Evolutionary conservation across 2,113 vertebrate genomes (phyloP), one percentile per base, ranked within the genome.

Genomic region (Manacus vitellinus): DNA sequence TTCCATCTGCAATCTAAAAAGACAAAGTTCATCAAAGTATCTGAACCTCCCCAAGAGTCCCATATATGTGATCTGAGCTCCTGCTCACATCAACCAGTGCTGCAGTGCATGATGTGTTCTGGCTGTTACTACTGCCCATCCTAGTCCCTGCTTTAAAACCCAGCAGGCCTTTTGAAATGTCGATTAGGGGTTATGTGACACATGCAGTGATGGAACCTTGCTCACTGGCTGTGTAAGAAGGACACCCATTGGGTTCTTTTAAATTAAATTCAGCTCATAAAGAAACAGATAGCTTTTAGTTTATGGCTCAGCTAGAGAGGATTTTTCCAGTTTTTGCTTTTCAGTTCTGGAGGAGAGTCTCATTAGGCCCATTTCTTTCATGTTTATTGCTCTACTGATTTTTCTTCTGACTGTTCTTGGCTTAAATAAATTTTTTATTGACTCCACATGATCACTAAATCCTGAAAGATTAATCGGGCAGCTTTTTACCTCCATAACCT

Each of bases 401-500:
- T 74, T 77, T 90, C 33, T 84, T 75, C 47, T 47, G 49, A 92
- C 31, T 68, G 17, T 85, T 78, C 51, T 70, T 68, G 37, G 51
- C 54, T 68, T 85, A 74, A 72, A 62, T 77, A 87, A 94, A 92
- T 78, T 16, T 47, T 61, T 67, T 84, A 39, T 55, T 0, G 0
- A 47, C 67, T 88, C n/a, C 37, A 62, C 70, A 9, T 63, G 80
- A 59, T 44, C 3, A 1, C 70, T 81, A 55, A 91, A 89, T n/a
- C 83, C 86, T 91, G 91, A 81, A 91, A 78, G 73, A 76, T 94
- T 77, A n/a, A 92, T 80, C 51, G 59, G 47, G 39, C 72, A 92
- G 35, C 47, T 83, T 83, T 52, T 94, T 95, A 33, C 10, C 25
- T 91, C 39, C 16, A 9, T 81, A 81, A 86, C 47, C 56, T 76